Conservation (phyloP, 2,113 vertebrate species). For the Engraulis encrasicolus region DNA sequence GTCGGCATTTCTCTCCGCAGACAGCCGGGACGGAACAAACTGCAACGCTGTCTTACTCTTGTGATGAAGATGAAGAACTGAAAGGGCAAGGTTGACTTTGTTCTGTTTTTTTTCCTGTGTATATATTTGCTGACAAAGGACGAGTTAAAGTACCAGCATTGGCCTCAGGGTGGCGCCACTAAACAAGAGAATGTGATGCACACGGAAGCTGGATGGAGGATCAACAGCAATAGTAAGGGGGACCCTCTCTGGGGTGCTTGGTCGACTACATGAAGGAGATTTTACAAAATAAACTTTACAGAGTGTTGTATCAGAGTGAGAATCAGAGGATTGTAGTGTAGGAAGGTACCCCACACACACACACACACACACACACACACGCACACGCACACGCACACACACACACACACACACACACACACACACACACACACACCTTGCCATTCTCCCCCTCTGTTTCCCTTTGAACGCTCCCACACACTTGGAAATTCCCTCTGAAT, state of each 20-base stretch:
- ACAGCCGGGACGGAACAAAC: slow-evolving; percentile 24
- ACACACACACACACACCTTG: neutral
- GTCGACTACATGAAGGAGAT: neutral
- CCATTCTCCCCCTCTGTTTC: neutral
- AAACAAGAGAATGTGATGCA: slow-evolving; percentile 18
- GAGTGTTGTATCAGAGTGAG: neutral
- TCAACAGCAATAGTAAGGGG: slow-evolving; percentile 38
- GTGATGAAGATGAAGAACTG: neutral
- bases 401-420: neutral
- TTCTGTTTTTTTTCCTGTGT: too few species aligned
- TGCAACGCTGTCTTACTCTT: too few species aligned
- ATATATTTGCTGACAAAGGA: too few species aligned
- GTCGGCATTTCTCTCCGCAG: neutral
- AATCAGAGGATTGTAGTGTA: neutral
- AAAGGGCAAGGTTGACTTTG: too few species aligned
- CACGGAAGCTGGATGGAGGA: neutral
- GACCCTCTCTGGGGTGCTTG: neutral
- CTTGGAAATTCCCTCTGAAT: neutral
- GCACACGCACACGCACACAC: neutral
- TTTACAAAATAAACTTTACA: neutral
- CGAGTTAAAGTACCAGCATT: neutral
- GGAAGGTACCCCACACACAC: neutral
- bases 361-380: neutral
- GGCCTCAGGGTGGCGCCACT: slow-evolving; percentile 20
- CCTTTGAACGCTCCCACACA: neutral